A percentile compares a stretch with the other conserved stretches of the same genome.
Conservation (phyloP, 2,888 invertebrate species). For the Xestia rhomboidea region DNA sequence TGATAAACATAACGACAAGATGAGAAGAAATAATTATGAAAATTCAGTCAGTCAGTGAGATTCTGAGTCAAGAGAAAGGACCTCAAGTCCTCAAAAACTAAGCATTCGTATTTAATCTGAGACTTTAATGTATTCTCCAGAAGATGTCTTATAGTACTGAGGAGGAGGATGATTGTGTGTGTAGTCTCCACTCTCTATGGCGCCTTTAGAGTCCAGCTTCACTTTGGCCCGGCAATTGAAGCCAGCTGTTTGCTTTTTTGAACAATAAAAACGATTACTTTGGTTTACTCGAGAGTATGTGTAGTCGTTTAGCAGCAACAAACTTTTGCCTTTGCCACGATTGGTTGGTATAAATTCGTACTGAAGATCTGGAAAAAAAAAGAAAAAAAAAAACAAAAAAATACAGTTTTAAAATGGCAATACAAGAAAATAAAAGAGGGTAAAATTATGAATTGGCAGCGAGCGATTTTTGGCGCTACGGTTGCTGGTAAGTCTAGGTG, state of each 20-base stretch:
- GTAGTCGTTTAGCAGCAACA: conserved; percentile 59
- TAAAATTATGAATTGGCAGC: neutral
- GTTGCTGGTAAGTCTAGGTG: too few relatives aligned
- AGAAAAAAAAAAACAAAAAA: neutral
- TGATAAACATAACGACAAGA: too few relatives aligned
- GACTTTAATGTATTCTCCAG: neutral
- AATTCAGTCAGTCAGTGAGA: too few relatives aligned
- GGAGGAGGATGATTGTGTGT: conserved; percentile 7
- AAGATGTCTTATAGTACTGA: neutral
- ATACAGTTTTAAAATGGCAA: neutral
- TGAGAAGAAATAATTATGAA: too few relatives aligned
- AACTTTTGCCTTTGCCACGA: conserved; percentile 41
- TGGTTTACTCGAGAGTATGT: conserved; percentile 58
- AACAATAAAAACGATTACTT: conserved; percentile 57
- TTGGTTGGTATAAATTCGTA: conserved; percentile 49
- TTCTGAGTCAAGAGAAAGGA: neutral
- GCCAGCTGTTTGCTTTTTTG: conserved; percentile 26
- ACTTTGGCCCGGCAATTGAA: conserved; percentile 50
- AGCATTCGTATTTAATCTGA: neutral
- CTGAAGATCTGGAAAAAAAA: neutral
- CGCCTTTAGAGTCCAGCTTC: neutral
- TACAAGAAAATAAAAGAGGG: neutral
- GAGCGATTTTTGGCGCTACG: too few relatives aligned
- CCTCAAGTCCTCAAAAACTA: neutral
- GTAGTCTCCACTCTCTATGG: neutral